A percentile compares a stretch with the other conserved stretches of the same genome.
Evolutionary conservation across 2,888 invertebrate genomes (phyloP).

Genomic region (Drosophila barbarae): DNA sequence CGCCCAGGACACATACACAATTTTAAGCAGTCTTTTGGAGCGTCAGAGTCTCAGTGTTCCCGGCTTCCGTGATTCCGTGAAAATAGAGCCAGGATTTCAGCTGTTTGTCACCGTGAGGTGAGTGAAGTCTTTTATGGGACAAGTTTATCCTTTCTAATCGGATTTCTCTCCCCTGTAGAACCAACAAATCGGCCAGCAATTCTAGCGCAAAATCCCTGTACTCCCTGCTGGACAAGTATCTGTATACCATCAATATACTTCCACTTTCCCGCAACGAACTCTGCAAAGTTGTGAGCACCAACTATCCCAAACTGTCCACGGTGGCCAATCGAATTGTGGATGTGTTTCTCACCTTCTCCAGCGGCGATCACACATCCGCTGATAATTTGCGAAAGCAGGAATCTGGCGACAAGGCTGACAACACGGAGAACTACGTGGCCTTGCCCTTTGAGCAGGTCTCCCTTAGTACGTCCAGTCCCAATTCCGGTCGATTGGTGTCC

Average conservation of each 20-base stretch:
- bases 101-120: conserved; percentile 94
- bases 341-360: conserved; percentile 90
- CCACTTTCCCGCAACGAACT: conserved; percentile 89
- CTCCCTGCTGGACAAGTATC: conserved; percentile 88
- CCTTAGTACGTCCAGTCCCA: conserved; percentile 54
- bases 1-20: conserved; percentile 94
- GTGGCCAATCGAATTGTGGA: conserved; percentile 88
- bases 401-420: conserved; percentile 77
- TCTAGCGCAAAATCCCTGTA: conserved; percentile 82
- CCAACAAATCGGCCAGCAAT: conserved; percentile 74
- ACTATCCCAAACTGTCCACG: conserved; percentile 86
- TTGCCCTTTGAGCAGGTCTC: conserved; percentile 75
- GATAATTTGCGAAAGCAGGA: conserved; percentile 78
- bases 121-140: conserved; percentile 29
- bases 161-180: conserved; percentile 54
- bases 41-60: conserved; percentile 90
- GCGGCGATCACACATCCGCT: conserved; percentile 83
- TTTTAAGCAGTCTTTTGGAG: conserved; percentile 91
- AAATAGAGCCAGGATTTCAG: conserved; percentile 92
- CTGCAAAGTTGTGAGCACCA: conserved; percentile 84
- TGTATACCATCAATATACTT: conserved; percentile 89
- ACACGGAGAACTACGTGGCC: conserved; percentile 68
- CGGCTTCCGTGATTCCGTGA: conserved; percentile 91
- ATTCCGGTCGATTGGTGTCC: conserved; percentile 84
- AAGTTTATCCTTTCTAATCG: not conserved